Conservation (phyloP, 1,140 invertebrate genomes). For the Tribolium castaneum region DNA sequence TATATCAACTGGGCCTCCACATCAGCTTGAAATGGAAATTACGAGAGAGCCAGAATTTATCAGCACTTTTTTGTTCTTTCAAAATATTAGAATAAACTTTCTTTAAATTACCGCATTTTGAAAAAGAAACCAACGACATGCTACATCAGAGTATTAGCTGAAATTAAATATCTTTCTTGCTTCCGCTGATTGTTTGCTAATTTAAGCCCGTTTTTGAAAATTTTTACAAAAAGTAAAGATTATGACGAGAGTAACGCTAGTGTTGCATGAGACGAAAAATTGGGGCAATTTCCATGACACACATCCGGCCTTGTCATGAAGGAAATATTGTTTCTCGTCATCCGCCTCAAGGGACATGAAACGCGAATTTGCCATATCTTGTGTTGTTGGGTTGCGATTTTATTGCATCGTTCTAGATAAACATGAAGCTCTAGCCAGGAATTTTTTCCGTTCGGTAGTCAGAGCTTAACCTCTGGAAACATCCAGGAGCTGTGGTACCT, state of each 20-base stretch:
- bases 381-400: not conserved
- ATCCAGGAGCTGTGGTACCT: conserved; percentile 22
- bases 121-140: too few species aligned
- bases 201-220: too few species aligned
- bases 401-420: not conserved
- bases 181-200: too few species aligned
- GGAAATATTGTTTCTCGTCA: not conserved
- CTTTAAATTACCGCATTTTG: too few species aligned
- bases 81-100: too few species aligned
- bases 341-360: not conserved
- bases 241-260: too few species aligned
- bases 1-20: not conserved
- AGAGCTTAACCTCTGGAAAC: not conserved
- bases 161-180: too few species aligned
- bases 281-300: not conserved
- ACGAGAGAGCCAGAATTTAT: too few species aligned
- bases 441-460: not conserved
- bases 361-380: not conserved
- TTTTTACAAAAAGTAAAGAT: too few species aligned
- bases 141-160: too few species aligned
- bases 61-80: too few species aligned
- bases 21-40: not conserved
- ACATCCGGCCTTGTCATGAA: not conserved
- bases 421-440: not conserved
- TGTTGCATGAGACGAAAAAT: too few species aligned